Percentiles rank a stretch among this genome's conserved stretches.
Evolutionary conservation across 2,113 vertebrate species (phyloP).

Genomic region (Rattus norvegicus): DNA sequence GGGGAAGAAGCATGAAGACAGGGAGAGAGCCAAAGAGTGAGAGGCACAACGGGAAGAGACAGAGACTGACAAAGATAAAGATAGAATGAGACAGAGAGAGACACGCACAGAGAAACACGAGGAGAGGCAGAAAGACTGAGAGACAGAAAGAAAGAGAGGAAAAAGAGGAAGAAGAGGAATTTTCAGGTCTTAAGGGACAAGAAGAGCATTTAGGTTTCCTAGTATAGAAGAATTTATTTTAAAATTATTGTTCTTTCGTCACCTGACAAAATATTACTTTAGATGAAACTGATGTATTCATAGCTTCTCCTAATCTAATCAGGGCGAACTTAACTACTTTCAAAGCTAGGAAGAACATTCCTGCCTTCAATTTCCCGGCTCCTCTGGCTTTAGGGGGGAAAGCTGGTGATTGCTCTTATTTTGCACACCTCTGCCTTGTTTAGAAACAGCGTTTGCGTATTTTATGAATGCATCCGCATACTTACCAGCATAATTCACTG

Average conservation of each 20-base stretch:
- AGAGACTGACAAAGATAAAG: no score
- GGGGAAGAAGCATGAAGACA: neutral
- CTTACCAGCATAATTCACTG: slow-evolving; percentile 66
- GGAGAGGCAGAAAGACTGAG: no score
- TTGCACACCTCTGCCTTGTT: slow-evolving; percentile 32
- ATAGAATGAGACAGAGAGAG: neutral
- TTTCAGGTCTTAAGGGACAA: neutral
- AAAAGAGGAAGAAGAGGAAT: neutral
- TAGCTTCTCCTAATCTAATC: slow-evolving; percentile 12
- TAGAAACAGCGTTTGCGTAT: slow-evolving; percentile 34
- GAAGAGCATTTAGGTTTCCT: slow-evolving; percentile 21
- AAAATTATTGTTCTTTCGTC: slow-evolving; percentile 47
- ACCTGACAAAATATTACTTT: slow-evolving; percentile 13
- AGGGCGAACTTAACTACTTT: neutral
- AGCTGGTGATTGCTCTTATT: slow-evolving; percentile 43
- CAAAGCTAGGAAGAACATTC: slow-evolving; percentile 13
- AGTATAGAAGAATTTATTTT: slow-evolving; percentile 47
- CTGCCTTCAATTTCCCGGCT: slow-evolving; percentile 33
- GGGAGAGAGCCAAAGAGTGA: neutral
- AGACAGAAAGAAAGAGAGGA: neutral
- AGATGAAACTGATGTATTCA: neutral
- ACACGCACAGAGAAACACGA: neutral
- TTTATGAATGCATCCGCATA: slow-evolving; percentile 56
- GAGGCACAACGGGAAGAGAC: neutral
- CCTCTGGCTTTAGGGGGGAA: slow-evolving; percentile 52